A percentile compares a stretch with the other conserved stretches of the same genome.
Evolutionary conservation across 30 jellyfish, hydroid and myxozoan genomes (phyloP).

Genomic region (Aurelia aurita complex sp. Pacific): DNA sequence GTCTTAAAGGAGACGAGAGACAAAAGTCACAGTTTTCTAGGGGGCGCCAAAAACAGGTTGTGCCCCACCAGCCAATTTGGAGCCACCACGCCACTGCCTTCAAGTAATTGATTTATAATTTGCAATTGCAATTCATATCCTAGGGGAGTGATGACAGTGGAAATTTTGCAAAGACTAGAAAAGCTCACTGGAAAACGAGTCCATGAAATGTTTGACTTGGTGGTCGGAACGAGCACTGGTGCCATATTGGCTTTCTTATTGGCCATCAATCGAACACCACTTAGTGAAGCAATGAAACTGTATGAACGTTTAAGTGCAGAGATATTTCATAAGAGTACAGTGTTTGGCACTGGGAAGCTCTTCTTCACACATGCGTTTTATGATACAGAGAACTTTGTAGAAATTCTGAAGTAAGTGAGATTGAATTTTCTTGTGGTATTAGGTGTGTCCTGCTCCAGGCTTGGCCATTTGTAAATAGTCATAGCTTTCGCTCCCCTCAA

Average conservation of each 20-base stretch:
- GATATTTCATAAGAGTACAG: constrained; percentile 42
- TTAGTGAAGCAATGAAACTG: constrained; percentile 47
- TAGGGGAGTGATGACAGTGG: constrained; percentile 78
- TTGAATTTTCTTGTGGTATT: no score
- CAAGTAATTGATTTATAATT: not conserved
- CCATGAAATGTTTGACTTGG: constrained; percentile 79
- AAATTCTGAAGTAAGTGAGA: constrained; percentile 55
- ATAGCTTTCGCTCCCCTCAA: no score
- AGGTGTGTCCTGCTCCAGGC: no score
- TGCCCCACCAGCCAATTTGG: no score
- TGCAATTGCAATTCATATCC: not conserved
- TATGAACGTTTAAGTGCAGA: constrained; percentile 69
- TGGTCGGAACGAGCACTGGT: constrained; percentile 94
- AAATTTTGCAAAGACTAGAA: constrained; percentile 65
- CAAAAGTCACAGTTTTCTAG: no score
- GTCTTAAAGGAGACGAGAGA: no score
- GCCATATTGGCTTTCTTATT: constrained; percentile 80
- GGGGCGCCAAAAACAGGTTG: no score
- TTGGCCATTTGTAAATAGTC: no score
- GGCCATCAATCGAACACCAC: constrained; percentile 45
- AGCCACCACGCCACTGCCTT: no score
- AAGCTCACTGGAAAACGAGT: constrained; percentile 55
- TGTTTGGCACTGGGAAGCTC: constrained; percentile 82
- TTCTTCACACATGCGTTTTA: constrained; percentile 83
- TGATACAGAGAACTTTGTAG: constrained; percentile 63